Percentiles rank a stretch among this genome's conserved stretches.
phyloP scores from a whole-genome alignment of 2,797 vertebrate genomes.

The Phoxinus dragarum region DNA sequence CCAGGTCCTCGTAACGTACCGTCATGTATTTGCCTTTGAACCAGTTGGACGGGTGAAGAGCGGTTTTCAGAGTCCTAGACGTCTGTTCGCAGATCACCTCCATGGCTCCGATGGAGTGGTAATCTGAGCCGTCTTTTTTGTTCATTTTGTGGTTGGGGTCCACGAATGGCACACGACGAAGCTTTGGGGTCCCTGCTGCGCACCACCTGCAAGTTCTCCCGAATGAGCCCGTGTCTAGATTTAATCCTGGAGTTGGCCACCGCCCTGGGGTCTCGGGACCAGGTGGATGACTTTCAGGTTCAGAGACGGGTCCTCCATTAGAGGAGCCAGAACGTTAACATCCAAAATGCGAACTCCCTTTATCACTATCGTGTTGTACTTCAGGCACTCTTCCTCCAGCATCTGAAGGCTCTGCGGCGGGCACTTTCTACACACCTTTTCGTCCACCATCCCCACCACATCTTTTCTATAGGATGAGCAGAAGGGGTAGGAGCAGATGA shows the following conservation, averaged over 20 bases:
- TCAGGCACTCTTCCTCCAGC: slow-evolving; percentile 93
- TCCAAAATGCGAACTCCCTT: slow-evolving; percentile 97
- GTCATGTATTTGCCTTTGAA: slow-evolving; percentile 94
- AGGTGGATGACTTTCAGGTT: slow-evolving; percentile 96
- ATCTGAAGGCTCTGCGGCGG: slow-evolving; percentile 90
- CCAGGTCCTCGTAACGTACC: slow-evolving; percentile 96
- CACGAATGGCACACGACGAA: slow-evolving; percentile 89
- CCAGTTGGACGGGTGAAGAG: slow-evolving; percentile 90
- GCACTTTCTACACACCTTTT: slow-evolving; percentile 95
- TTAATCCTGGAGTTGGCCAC: slow-evolving; percentile 96
- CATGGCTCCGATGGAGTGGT: slow-evolving; percentile 97
- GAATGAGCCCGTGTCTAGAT: slow-evolving; percentile 92
- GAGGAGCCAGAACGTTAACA: slow-evolving; percentile 87
- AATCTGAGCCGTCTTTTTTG: slow-evolving; percentile 89
- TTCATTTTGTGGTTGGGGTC: slow-evolving; percentile 89
- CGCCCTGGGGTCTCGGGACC: slow-evolving; percentile 92
- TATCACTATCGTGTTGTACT: slow-evolving; percentile 93
- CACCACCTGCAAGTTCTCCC: slow-evolving; percentile 96
- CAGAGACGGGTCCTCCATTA: slow-evolving; percentile 91
- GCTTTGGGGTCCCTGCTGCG: slow-evolving; percentile 92
- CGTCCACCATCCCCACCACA: slow-evolving; percentile 94
- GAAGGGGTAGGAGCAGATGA: slow-evolving; percentile 95
- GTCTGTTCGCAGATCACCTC: slow-evolving; percentile 96
- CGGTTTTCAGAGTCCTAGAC: slow-evolving; percentile 91
- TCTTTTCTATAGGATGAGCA: slow-evolving; percentile 95